phyloP scores from a whole-genome alignment of 2,113 vertebrate genomes.

The Platysteira castanea region DNA sequence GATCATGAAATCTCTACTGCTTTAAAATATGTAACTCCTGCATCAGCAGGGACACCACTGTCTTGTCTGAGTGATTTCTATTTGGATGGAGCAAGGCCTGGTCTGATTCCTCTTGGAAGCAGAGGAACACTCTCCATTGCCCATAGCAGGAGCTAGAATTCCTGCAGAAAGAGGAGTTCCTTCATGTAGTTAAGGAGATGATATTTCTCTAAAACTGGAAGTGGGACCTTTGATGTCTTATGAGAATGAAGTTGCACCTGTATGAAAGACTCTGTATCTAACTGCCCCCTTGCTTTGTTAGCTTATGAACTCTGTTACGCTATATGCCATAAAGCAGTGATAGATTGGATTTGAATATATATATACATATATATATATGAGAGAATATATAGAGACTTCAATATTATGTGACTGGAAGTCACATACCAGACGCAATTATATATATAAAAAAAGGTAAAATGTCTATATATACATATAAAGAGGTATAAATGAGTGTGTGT shows the following conservation, averaged over 20 bases:
- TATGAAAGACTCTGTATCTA: background rate
- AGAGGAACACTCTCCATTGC: background rate
- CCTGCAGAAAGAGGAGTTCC: background rate
- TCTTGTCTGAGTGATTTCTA: background rate
- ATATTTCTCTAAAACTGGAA: background rate
- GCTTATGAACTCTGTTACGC: fast-evolving
- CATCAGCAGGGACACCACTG: background rate
- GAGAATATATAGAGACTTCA: background rate
- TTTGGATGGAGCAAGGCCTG: background rate
- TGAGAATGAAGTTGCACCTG: background rate
- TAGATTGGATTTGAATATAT: background rate
- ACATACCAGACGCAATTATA: background rate
- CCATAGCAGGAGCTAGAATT: background rate
- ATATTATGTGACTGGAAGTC: background rate
- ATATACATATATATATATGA: no score
- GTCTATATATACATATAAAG: background rate
- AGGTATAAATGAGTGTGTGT: background rate
- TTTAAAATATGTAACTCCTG: background rate
- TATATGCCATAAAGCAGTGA: background rate
- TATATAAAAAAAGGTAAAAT: background rate
- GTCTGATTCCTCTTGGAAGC: background rate
- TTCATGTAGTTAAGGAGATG: background rate
- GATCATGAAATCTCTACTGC: background rate
- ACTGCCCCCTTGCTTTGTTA: background rate
- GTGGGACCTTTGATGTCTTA: background rate